Evolutionary conservation across 2,888 invertebrate species (phyloP).

Genomic region (Macrophya annulata): DNA sequence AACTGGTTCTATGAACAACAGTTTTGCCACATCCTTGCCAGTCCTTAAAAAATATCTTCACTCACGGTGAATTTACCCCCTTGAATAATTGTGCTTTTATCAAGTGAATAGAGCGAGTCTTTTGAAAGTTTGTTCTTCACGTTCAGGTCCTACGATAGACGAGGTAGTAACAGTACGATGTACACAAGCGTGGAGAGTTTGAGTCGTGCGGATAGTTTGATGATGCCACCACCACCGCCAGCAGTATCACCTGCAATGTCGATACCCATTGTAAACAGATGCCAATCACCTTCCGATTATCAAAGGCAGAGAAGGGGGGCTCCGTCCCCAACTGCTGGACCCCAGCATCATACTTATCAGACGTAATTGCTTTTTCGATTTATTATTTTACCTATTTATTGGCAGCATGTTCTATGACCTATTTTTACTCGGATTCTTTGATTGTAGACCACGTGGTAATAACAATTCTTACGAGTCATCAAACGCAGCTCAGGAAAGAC

Average conservation of each 20-base stretch:
- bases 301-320: conserved; percentile 66
- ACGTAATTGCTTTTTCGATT: conserved; percentile 65
- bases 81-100: neutral
- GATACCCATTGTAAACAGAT: conserved; percentile 67
- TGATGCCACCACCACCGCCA: conserved; percentile 72
- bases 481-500: conserved; percentile 65
- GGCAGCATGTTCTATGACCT: conserved; percentile 15
- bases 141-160: conserved; percentile 74
- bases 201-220: conserved; percentile 71
- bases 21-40: no score
- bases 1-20: no score
- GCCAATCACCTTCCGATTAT: conserved; percentile 67
- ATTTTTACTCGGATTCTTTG: conserved; percentile 50
- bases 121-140: neutral
- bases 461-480: conserved; percentile 65
- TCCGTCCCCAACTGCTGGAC: conserved; percentile 65
- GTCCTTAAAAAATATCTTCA: neutral
- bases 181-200: conserved; percentile 77
- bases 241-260: conserved; percentile 70
- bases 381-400: conserved; percentile 27
- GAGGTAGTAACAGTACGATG: conserved; percentile 78
- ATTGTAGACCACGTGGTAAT: conserved; percentile 68
- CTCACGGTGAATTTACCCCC: neutral
- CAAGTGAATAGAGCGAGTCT: no score
- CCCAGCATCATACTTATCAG: conserved; percentile 68